Base-by-base conservation (phyloP, 2,888 invertebrate species). In the Ochropacha duplaris region DNA sequence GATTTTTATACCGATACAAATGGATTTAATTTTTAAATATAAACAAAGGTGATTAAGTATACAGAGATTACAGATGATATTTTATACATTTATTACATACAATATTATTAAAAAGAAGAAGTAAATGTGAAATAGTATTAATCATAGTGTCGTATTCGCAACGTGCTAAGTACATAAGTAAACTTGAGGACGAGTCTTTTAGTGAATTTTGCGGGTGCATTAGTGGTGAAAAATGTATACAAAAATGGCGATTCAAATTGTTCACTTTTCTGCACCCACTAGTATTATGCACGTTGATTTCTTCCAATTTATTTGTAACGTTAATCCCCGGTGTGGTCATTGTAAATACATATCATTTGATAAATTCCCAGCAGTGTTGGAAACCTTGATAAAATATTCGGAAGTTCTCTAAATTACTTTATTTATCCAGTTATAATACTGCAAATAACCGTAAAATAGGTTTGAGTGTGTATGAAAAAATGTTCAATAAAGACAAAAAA, bases 61-160 rank as follows among this genome's bases (percentile, higher is more conserved):
- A 92, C 92, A 92, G 92, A 92, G 90, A 92, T 91, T 91, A 92
- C 88, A 92, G 92, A 92, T 92, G 91, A 92, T 92, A 92, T 92
- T 92, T 92, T 92, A 92, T 92, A 92, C 92, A 92, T 90, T 92
- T 92, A 92, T 92, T 92, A 92, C 90, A 90, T 83, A 91, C 90
- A 90, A 89, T 91, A 91, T 92, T 91, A 91, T 90, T 88, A 89
- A 87, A 85, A 79, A 54, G 68, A 69, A 65, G 28, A 62, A 50
- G 81, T 87, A 86, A 88, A 86, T 87, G 89, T 90, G 89, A 86
- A 90, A 90, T 92, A 92, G 90, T 84, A 83, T 88, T 91, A 90
- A 88, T 79, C 78, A 84, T 88, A 90, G 87, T 84, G 78, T 84
- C 77, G 83, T 86, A 84, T 82, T 77, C 70, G 82, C 85, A 79